Evolutionary conservation across 2,888 invertebrate species (phyloP), one percentile per base, ranked within the genome.

Genomic region (Cheilosia vernalis): DNA sequence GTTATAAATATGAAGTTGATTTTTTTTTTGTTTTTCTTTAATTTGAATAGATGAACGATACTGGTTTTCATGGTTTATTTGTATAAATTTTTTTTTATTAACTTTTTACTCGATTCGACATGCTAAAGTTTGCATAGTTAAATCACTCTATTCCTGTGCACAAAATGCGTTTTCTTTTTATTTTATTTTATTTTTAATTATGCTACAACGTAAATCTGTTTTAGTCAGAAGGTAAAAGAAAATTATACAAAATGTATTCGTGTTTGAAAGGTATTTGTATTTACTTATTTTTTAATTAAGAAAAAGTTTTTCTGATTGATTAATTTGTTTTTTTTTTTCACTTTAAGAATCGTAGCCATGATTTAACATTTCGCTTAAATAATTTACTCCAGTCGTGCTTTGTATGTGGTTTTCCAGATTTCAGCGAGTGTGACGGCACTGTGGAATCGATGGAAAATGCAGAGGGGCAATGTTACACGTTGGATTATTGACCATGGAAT

Each of bases 361-460:
- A 21, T 47, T 64, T 56, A 47, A 21, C 2, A 55, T 69, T 63
- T n/a, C 30, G 21, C 15, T 40, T 21, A 55, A 73, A 55, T 61
- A 10, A 87, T 93, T 95, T 96, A 97, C 93, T 97, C 97, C 92
- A 97, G 94, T 87, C 97, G 95, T 89, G 97, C 96, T 93, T 97
- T 97, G 94, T 98, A 98, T 92, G 96, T 97, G 89, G 97, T 97
- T 93, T 98, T 98, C 98, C 98, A 98, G 89, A 98, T 97, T 93
- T 98, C 98, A 87, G 98, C 98, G 88, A 98, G 95, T 93, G 98
- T 97, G 40, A 98, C 98, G 33, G 98, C 97, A 83, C 97, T 97
- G 92, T 98, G 98, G 95, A 98, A 98, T 89, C 98, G 96, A 93
- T 98, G 98, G 95, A 98, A 98, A 91, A 98, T 98, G 94, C 97